These are phyloP conservation scores for Autographa pulchrina DNA, from an alignment of 2,888 invertebrate species.

Conservation along the genomic window DNA sequence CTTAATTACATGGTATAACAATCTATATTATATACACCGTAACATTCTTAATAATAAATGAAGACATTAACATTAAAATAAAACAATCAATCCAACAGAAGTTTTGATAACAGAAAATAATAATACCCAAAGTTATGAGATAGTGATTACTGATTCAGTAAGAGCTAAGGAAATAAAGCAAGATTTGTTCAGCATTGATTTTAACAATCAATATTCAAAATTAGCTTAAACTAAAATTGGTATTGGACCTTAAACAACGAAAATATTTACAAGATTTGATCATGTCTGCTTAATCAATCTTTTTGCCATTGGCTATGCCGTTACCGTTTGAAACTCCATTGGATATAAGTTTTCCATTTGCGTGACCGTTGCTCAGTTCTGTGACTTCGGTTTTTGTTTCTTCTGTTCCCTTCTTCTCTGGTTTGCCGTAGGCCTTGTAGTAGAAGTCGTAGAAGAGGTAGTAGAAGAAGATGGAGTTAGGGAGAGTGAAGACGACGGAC, in stretches of 20 bases:
- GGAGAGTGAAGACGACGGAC: slow-evolving; percentile 94
- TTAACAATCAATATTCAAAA: slow-evolving; percentile 56
- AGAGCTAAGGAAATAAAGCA: slow-evolving; percentile 18
- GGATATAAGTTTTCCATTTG: slow-evolving; percentile 57
- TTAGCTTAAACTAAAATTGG: slow-evolving; percentile 61
- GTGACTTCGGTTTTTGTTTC: slow-evolving; percentile 64
- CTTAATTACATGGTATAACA: slow-evolving; percentile 41
- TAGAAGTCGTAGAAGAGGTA: slow-evolving; percentile 98
- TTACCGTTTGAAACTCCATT: slow-evolving; percentile 56
- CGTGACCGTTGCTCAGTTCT: slow-evolving; percentile 63
- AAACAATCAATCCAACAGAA: slow-evolving; percentile 37
- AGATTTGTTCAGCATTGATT: slow-evolving; percentile 39
- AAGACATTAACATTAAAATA: slow-evolving; percentile 20
- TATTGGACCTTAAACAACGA: slow-evolving; percentile 50
- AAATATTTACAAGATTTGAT: slow-evolving; percentile 57
- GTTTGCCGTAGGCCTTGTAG: slow-evolving; percentile 92
- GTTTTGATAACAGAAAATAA: slow-evolving; percentile 31
- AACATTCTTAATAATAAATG: slow-evolving; percentile 36
- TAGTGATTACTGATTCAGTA: slow-evolving; percentile 42
- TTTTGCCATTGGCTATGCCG: slow-evolving; percentile 56
- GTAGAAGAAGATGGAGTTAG: slow-evolving; percentile 98
- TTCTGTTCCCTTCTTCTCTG: slow-evolving; percentile 53
- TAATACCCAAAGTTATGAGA: slow-evolving; percentile 31
- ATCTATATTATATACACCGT: slow-evolving; percentile 51
- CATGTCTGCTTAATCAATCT: slow-evolving; percentile 48